A percentile compares a stretch with the other conserved stretches of the same genome.
Conservation (phyloP, 23 tunicate species). For the Corella eumyota region DNA sequence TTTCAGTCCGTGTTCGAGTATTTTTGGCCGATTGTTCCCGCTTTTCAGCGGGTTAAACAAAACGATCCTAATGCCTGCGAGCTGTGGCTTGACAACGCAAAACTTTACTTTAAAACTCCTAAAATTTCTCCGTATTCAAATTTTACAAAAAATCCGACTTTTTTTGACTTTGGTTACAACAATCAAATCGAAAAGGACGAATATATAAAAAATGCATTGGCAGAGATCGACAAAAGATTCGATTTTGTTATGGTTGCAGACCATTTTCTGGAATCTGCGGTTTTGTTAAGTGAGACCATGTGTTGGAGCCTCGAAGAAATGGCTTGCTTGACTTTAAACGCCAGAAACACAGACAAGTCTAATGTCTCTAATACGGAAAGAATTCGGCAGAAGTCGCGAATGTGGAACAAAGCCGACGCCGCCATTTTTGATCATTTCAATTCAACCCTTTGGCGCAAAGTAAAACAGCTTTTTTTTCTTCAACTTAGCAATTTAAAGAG, state of each 20-base stretch:
- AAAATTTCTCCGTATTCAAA: not conserved
- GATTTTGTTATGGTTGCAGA: constrained; percentile 33
- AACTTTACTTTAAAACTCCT: not conserved
- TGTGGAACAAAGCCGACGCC: constrained; percentile 44
- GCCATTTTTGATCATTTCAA: constrained; percentile 39
- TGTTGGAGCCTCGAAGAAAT: constrained; percentile 37
- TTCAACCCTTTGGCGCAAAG: constrained; percentile 33
- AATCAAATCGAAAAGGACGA: constrained; percentile 2
- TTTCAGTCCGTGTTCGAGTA: constrained; percentile 47
- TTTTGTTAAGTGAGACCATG: constrained; percentile 18
- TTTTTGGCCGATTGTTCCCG: constrained; percentile 20
- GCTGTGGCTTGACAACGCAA: constrained; percentile 41
- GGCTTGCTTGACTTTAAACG: constrained; percentile 21
- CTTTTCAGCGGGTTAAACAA: constrained; percentile 20
- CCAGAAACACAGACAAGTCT: constrained; percentile 1
- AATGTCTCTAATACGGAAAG: not conserved
- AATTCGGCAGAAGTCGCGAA: constrained; percentile 10
- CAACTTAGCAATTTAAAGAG: too few relatives aligned
- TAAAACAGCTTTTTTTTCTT: too few relatives aligned
- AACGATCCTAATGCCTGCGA: constrained; percentile 8
- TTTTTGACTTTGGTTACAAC: constrained; percentile 39
- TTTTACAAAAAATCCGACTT: constrained; percentile 25
- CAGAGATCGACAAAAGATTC: constrained; percentile 14
- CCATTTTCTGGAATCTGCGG: constrained; percentile 23
- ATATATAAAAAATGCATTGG: constrained; percentile 6